Evolutionary conservation across 1,140 invertebrate genomes (phyloP).

Genomic region (Zaprionus ghesquierei): DNA sequence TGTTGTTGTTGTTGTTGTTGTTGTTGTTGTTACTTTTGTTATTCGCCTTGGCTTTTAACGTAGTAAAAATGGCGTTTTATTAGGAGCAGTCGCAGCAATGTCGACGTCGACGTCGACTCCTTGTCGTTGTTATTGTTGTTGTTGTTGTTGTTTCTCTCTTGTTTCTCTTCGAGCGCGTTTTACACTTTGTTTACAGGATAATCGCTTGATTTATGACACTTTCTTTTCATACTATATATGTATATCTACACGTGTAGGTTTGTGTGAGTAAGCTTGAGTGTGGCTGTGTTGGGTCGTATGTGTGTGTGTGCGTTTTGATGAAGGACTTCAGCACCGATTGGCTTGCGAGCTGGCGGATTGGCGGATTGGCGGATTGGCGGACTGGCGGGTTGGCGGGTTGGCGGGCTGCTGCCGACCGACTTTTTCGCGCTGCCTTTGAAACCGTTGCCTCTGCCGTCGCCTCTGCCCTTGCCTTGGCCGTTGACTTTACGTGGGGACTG

Average conservation of each 20-base stretch:
- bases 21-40: slow-evolving; percentile 14
- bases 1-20: slow-evolving; percentile 15
- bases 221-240: slow-evolving; percentile 52
- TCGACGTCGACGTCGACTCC: slow-evolving; percentile 9
- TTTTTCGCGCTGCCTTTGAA: slow-evolving; percentile 50
- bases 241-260: slow-evolving; percentile 34
- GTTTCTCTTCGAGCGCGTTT: slow-evolving; percentile 48
- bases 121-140: slow-evolving; percentile 32
- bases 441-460: slow-evolving; percentile 34
- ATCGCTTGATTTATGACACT: slow-evolving; percentile 78
- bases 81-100: slow-evolving; percentile 15
- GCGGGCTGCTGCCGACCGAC: slow-evolving; percentile 31
- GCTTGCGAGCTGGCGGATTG: not conserved
- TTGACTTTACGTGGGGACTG: slow-evolving; percentile 42
- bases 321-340: slow-evolving; percentile 33
- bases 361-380: not conserved
- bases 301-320: slow-evolving; percentile 43
- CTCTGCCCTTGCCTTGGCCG: slow-evolving; percentile 15
- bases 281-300: too few relatives aligned
- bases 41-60: slow-evolving; percentile 32
- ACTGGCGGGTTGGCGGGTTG: not conserved
- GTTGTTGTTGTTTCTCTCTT: slow-evolving; percentile 20
- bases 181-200: slow-evolving; percentile 81
- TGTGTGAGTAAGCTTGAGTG: slow-evolving; percentile 14
- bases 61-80: slow-evolving; percentile 53